Evolutionary conservation across 1,140 invertebrate species (phyloP).

Genomic region (Halyomorpha halys): DNA sequence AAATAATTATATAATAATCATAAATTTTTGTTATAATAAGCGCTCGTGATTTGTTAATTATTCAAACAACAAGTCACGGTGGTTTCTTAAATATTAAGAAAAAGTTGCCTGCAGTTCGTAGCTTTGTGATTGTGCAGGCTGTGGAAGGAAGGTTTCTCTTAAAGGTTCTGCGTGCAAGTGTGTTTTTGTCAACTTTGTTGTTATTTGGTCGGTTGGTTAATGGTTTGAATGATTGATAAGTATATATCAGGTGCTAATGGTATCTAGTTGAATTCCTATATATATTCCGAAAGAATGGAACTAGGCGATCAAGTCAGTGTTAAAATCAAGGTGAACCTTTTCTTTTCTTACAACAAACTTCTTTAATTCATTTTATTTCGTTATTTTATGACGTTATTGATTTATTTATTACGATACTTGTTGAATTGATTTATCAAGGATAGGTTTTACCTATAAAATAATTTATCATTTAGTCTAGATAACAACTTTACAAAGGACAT

Average conservation of each 20-base stretch:
- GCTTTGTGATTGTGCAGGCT: background rate
- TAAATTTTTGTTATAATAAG: too few relatives aligned
- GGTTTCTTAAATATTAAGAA: too few relatives aligned
- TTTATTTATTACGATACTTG: too few relatives aligned
- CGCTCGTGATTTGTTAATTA: too few relatives aligned
- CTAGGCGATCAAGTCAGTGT: conserved; percentile 30
- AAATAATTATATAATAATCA: too few relatives aligned
- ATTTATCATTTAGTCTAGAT: too few relatives aligned
- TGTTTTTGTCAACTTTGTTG: background rate
- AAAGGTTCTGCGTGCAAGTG: background rate
- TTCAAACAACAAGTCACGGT: too few relatives aligned
- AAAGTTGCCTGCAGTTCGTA: background rate
- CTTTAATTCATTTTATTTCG: background rate
- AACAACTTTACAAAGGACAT: too few relatives aligned
- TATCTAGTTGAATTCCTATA: background rate
- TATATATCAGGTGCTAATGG: background rate
- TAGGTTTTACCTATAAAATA: too few relatives aligned
- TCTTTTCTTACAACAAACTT: background rate
- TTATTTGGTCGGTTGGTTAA: background rate
- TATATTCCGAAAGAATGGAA: background rate
- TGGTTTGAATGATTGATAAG: background rate
- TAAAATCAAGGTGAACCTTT: conserved; percentile 29
- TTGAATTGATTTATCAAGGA: too few relatives aligned
- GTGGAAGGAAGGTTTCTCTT: background rate
- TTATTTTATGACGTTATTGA: too few relatives aligned